These are phyloP conservation scores for Spheniscus humboldti DNA, from an alignment of 2,797 vertebrate genomes.

Conservation along the genomic window DNA sequence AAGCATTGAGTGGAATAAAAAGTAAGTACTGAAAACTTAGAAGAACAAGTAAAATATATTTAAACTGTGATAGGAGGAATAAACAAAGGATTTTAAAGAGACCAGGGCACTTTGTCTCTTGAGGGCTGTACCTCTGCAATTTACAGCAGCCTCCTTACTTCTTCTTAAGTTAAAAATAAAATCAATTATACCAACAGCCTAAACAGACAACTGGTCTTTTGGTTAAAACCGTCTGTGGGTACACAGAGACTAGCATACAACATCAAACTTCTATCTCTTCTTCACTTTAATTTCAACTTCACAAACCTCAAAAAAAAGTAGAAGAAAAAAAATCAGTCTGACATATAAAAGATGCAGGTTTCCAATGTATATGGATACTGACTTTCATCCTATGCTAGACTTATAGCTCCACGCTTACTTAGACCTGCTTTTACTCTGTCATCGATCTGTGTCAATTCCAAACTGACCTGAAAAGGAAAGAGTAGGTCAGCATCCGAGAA, in stretches of 20 bases:
- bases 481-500: background rate
- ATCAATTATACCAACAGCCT: background rate
- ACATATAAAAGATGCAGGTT: background rate
- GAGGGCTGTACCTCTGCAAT: background rate
- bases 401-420: background rate
- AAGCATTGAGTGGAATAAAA: background rate
- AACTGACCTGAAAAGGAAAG: background rate
- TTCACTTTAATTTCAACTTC: background rate
- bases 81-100: background rate
- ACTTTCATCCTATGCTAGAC: background rate
- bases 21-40: background rate
- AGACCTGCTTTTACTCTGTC: background rate
- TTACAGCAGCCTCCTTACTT: background rate
- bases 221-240: background rate
- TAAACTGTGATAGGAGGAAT: background rate
- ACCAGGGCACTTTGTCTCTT: background rate
- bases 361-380: background rate
- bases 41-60: background rate
- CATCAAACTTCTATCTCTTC: background rate
- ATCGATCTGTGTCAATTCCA: background rate
- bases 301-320: background rate
- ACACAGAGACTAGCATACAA: background rate
- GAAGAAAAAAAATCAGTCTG: background rate
- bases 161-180: background rate
- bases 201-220: accelerated